These are phyloP conservation scores for Dioctria rufipes DNA, from an alignment of 2,888 invertebrate genomes.

Conservation along the genomic window DNA sequence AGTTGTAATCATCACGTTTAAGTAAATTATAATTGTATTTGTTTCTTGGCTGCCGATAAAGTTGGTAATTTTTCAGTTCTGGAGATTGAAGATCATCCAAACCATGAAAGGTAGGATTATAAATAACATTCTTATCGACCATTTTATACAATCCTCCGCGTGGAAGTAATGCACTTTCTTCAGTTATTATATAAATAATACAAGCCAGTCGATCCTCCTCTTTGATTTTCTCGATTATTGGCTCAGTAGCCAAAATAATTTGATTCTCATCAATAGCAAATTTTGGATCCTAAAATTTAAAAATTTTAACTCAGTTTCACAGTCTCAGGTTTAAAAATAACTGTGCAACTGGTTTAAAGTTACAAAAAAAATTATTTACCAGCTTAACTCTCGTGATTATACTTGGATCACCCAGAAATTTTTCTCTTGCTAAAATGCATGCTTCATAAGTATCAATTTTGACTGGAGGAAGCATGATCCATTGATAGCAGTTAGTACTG, in stretches of 20 bases:
- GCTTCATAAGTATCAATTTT: constrained; percentile 66
- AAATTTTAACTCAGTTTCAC: too few species aligned
- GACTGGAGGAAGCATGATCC: constrained; percentile 76
- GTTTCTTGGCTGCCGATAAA: constrained; percentile 80
- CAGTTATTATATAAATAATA: constrained; percentile 79
- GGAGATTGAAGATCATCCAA: constrained; percentile 77
- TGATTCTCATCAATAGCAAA: constrained; percentile 72
- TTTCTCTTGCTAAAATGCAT: constrained; percentile 65
- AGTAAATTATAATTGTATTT: constrained; percentile 84
- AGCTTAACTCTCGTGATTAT: constrained; percentile 64
- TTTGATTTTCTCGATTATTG: constrained; percentile 74
- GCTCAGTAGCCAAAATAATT: constrained; percentile 66
- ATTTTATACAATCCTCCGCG: constrained; percentile 84
- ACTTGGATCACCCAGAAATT: constrained; percentile 68
- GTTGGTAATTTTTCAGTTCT: constrained; percentile 82
- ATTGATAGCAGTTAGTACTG: constrained; percentile 80
- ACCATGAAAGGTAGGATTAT: constrained; percentile 82
- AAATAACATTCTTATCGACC: constrained; percentile 80
- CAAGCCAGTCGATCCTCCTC: constrained; percentile 86
- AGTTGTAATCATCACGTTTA: constrained; percentile 87
- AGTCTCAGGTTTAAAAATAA: too few species aligned
- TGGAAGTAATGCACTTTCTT: constrained; percentile 84
- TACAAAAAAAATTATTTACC: constrained; percentile 61
- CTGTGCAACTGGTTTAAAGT: neutral
- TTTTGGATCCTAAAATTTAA: constrained; percentile 70